Evolutionary conservation across 2,113 vertebrate species (phyloP).

Genomic region (Amphilophus citrinellus): DNA sequence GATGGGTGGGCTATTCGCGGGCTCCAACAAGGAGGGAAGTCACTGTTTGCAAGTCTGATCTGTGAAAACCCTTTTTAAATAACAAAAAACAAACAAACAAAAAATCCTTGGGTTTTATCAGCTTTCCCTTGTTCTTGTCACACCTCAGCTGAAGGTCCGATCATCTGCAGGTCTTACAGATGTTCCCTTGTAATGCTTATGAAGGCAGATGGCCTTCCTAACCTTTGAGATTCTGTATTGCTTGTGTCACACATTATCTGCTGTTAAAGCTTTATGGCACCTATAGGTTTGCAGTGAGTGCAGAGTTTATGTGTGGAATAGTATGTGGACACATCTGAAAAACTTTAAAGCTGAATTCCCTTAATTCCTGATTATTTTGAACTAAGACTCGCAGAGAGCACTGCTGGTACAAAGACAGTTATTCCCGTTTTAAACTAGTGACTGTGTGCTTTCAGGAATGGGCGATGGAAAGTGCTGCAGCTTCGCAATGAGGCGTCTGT

Average conservation of each 20-base stretch:
- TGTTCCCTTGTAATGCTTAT: background rate
- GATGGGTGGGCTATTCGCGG: background rate
- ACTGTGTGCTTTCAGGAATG: constrained; percentile 86
- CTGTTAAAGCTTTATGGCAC: constrained; percentile 3
- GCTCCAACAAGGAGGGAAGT: constrained; percentile 3
- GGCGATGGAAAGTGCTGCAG: constrained; percentile 90
- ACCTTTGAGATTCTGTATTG: background rate
- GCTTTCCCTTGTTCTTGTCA: background rate
- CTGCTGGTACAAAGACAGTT: background rate
- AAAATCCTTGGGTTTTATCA: constrained; percentile 2
- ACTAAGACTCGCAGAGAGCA: background rate
- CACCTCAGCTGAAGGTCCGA: background rate
- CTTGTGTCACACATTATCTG: background rate
- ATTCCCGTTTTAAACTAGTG: background rate
- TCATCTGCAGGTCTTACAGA: constrained; percentile 7
- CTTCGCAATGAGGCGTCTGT: constrained; percentile 89
- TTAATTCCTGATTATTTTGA: background rate
- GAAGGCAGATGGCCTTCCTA: background rate
- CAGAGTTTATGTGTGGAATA: background rate
- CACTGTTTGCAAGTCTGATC: background rate
- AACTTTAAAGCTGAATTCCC: background rate
- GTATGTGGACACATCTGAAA: background rate
- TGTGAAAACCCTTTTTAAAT: background rate
- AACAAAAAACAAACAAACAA: no score
- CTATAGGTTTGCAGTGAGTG: background rate